Conservation (phyloP, 2,888 invertebrate genomes). For the Rhamphomyia laevipes region DNA sequence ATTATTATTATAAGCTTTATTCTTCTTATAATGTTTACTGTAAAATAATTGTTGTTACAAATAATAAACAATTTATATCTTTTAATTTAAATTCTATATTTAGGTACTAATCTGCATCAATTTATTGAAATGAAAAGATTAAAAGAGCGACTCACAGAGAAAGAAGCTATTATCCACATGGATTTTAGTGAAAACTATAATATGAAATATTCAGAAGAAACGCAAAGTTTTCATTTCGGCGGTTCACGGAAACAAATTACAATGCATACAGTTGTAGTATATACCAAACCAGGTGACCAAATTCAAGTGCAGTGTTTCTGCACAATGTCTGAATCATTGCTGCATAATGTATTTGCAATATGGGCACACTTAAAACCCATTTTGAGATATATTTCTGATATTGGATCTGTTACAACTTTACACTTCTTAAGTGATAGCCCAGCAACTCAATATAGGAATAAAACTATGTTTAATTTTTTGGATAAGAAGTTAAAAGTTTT, state of each 20-base stretch:
- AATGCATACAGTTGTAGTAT: not conserved
- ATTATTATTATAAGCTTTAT: no score
- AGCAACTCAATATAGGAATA: not conserved
- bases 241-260: not conserved
- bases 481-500: not conserved
- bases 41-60: no score
- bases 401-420: not conserved
- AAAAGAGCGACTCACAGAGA: no score
- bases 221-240: not conserved
- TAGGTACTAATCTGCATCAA: no score
- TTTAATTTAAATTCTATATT: no score
- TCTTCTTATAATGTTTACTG: no score
- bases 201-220: not conserved
- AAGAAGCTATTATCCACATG: no score
- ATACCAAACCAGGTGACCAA: not conserved
- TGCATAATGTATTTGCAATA: not conserved
- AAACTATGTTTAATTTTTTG: not conserved
- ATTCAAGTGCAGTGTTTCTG: not conserved
- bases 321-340: not conserved
- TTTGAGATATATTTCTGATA: not conserved
- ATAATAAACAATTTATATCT: no score
- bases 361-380: not conserved
- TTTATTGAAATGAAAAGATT: no score
- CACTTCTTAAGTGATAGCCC: constrained; percentile 1
- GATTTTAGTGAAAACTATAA: no score